Percentiles rank a stretch among this genome's conserved stretches.
Evolutionary conservation across 2,797 vertebrate genomes (phyloP).

Genomic region (Gouania willdenowi): DNA sequence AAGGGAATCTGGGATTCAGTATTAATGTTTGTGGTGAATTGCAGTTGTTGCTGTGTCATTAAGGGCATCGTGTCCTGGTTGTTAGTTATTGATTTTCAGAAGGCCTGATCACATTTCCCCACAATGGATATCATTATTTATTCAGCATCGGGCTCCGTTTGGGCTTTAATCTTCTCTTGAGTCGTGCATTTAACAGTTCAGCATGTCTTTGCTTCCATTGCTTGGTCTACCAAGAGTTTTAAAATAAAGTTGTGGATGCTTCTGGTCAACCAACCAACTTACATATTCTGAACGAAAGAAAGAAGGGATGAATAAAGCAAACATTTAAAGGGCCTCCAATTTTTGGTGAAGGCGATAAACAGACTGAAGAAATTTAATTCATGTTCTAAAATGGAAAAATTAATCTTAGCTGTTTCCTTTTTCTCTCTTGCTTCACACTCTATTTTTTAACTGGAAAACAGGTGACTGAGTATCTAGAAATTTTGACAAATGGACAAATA

Average conservation of each 20-base stretch:
- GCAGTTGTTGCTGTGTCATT: constrained; percentile 71
- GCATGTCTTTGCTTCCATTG: constrained; percentile 15
- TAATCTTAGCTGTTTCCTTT: no score
- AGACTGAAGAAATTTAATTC: no score
- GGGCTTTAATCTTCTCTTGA: constrained; percentile 58
- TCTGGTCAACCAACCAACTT: no score
- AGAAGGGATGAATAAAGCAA: no score
- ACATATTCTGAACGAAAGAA: no score
- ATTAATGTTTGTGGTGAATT: constrained; percentile 53
- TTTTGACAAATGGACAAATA: no score
- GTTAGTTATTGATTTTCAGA: constrained; percentile 73
- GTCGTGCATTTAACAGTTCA: constrained; percentile 45
- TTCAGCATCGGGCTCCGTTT: constrained; percentile 56
- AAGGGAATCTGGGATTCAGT: constrained; percentile 44
- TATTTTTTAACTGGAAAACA: no score
- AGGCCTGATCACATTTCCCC: constrained; percentile 65
- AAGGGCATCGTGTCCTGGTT: constrained; percentile 54
- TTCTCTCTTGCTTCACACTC: no score
- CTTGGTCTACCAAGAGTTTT: constrained; percentile 1
- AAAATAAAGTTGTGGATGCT: background rate
- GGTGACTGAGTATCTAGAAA: no score
- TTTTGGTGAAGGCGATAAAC: no score
- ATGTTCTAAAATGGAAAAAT: no score
- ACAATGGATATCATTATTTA: constrained; percentile 72
- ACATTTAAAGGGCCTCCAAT: no score